These are phyloP conservation scores for Acanthosepion pharaonis DNA, from an alignment of 2,888 invertebrate species.

Conservation along the genomic window DNA sequence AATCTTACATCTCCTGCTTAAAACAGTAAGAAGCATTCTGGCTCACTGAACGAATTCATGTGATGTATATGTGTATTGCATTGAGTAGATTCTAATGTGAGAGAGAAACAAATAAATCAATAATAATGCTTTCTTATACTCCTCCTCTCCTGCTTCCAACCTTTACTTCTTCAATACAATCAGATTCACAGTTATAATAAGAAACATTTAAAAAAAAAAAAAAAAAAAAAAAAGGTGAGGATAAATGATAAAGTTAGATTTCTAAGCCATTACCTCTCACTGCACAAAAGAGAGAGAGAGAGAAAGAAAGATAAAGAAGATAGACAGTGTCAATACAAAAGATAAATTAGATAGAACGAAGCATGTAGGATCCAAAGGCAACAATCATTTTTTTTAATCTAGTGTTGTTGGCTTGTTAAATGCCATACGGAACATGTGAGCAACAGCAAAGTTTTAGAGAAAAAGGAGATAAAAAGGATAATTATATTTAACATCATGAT, in stretches of 20 bases:
- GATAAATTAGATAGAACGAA: background rate
- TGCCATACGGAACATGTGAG: no score
- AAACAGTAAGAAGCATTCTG: background rate
- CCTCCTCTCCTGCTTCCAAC: background rate
- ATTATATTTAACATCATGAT: no score
- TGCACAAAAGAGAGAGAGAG: background rate
- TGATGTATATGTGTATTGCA: slow-evolving; percentile 16
- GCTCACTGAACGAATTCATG: background rate
- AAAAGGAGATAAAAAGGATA: no score
- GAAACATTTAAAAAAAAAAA: background rate
- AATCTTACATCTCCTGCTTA: background rate
- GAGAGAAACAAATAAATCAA: background rate
- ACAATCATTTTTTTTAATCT: no score
- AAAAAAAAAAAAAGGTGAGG: background rate
- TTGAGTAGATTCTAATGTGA: background rate
- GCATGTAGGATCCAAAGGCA: no score
- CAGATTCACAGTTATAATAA: background rate
- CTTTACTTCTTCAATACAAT: background rate
- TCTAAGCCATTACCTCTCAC: background rate
- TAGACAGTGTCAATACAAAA: background rate
- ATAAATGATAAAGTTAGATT: background rate
- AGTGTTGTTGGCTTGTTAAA: no score
- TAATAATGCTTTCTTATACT: background rate
- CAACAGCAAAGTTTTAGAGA: no score
- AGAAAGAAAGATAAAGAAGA: background rate